These are phyloP conservation scores for Synergus japonicus DNA, from an alignment of 2,888 invertebrate genomes.

Conservation along the genomic window DNA sequence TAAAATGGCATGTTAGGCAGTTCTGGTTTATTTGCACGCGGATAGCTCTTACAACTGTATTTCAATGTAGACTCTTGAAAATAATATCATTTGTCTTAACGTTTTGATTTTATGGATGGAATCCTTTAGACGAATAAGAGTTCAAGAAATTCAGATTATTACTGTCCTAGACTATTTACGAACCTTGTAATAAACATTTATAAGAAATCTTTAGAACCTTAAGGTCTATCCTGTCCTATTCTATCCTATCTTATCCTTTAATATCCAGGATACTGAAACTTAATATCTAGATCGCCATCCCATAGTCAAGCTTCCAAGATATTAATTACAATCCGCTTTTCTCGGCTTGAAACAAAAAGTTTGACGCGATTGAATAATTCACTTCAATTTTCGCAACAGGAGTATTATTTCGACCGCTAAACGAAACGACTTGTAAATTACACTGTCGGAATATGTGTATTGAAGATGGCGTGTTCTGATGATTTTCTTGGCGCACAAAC, in stretches of 20 bases:
- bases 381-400: background rate
- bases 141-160: no score
- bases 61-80: conserved; percentile 29
- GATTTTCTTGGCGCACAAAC: conserved; percentile 35
- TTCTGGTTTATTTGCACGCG: conserved; percentile 44
- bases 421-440: conserved; percentile 1
- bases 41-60: conserved; percentile 50
- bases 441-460: background rate
- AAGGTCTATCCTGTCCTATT: no score
- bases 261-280: no score
- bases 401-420: background rate
- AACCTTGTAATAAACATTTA: no score
- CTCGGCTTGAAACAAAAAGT: background rate
- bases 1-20: conserved; percentile 61
- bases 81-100: background rate
- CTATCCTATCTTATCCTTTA: no score
- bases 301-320: no score
- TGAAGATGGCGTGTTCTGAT: background rate
- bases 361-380: background rate
- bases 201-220: no score
- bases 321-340: background rate
- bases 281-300: no score
- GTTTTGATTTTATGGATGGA: background rate
- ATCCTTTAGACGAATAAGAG: no score
- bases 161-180: no score